These are phyloP conservation scores for Hucho hucho DNA, from an alignment of 2,113 vertebrate species.

Conservation along the genomic window DNA sequence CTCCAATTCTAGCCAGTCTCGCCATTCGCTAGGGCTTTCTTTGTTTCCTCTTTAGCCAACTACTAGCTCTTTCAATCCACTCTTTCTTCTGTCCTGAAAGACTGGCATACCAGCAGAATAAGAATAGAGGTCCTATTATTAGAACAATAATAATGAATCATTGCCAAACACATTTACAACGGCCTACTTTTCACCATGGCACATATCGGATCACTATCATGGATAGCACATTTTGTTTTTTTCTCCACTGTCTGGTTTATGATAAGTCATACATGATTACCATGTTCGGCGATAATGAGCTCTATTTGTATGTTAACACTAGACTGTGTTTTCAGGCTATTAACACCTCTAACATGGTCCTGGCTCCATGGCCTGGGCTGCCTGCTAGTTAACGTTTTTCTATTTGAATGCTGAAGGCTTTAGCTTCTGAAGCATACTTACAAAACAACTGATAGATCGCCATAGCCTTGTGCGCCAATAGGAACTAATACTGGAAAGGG, in stretches of 20 bases:
- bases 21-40: conserved; percentile 5
- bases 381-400: too few relatives aligned
- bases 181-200: conserved; percentile 59
- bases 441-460: too few relatives aligned
- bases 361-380: too few relatives aligned
- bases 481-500: too few relatives aligned
- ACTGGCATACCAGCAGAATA: conserved; percentile 54
- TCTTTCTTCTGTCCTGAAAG: conserved; percentile 49
- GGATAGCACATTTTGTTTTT: conserved; percentile 18
- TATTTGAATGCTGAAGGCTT: too few relatives aligned
- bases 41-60: conserved; percentile 32
- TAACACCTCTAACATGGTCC: too few relatives aligned
- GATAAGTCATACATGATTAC: background rate
- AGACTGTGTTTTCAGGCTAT: background rate
- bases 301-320: background rate
- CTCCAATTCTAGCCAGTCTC: background rate
- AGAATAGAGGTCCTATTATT: conserved; percentile 65
- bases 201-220: conserved; percentile 38
- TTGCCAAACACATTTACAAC: conserved; percentile 65
- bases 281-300: background rate
- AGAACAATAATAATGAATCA: conserved; percentile 68
- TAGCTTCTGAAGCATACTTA: too few relatives aligned
- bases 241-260: background rate
- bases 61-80: conserved; percentile 44
- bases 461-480: too few relatives aligned